Percentiles rank a stretch among this genome's conserved stretches.
Conservation (phyloP, 2,797 vertebrate species). For the Megalops cyprinoides region DNA sequence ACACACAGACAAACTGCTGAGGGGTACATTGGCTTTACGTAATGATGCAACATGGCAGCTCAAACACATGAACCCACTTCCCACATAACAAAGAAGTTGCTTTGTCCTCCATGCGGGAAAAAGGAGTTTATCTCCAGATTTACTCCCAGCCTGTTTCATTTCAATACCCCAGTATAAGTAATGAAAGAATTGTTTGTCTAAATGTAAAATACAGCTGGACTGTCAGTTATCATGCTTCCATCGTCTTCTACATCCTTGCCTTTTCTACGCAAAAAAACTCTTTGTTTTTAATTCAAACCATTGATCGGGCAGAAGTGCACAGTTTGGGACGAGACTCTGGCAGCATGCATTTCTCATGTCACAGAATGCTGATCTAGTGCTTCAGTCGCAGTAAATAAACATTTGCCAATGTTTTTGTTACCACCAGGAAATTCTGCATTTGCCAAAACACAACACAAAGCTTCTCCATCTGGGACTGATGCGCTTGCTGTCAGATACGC, state of each 20-base stretch:
- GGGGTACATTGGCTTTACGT: too few species aligned
- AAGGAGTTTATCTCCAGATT: too few species aligned
- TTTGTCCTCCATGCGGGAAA: too few species aligned
- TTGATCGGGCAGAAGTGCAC: neutral
- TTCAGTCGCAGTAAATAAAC: constrained; percentile 20
- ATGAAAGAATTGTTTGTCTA: neutral
- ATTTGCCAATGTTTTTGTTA: constrained; percentile 20
- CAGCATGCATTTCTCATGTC: constrained; percentile 5
- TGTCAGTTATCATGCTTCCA: neutral
- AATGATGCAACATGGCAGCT: too few species aligned
- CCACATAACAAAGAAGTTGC: too few species aligned
- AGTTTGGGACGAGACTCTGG: neutral
- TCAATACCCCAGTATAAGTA: too few species aligned
- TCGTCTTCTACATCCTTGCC: neutral
- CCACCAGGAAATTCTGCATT: constrained; percentile 23
- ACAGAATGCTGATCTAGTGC: constrained; percentile 5
- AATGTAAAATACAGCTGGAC: neutral
- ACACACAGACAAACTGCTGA: too few species aligned
- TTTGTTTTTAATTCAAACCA: neutral
- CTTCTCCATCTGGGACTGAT: constrained; percentile 21
- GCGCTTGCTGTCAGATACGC: constrained; percentile 16
- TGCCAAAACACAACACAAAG: neutral
- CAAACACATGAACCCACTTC: too few species aligned
- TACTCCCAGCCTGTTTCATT: neutral
- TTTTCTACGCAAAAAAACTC: neutral